phyloP scores from a whole-genome alignment of 2,888 invertebrate species.

The Ectropis crepuscularia region DNA sequence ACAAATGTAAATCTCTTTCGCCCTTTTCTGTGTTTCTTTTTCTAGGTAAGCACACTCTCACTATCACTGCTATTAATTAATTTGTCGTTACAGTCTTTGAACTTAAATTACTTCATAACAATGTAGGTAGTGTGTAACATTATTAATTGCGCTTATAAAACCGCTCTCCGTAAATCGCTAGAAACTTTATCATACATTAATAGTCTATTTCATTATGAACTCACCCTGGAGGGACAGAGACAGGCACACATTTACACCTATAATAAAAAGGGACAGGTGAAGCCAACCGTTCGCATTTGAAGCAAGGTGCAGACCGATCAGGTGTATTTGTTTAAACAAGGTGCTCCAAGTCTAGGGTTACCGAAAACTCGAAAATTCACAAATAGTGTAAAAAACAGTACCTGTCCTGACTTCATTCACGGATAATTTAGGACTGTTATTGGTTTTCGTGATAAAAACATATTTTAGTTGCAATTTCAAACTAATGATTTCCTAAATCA shows the following conservation, averaged over 20 bases:
- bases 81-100: too few relatives aligned
- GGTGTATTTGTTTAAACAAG: conserved; percentile 82
- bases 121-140: not conserved
- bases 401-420: too few relatives aligned
- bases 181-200: conserved; percentile 45
- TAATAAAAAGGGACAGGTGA: conserved; percentile 62
- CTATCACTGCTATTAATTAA: too few relatives aligned
- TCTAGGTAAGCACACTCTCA: too few relatives aligned
- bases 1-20: too few relatives aligned
- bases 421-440: too few relatives aligned
- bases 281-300: conserved; percentile 55
- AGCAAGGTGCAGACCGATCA: conserved; percentile 83
- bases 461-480: too few relatives aligned
- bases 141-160: conserved; percentile 30
- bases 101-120: not conserved
- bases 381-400: too few relatives aligned
- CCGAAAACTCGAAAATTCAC: too few relatives aligned
- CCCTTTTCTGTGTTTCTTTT: too few relatives aligned
- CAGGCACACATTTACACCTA: conserved; percentile 44
- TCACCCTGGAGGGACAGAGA: conserved; percentile 51
- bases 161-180: conserved; percentile 44
- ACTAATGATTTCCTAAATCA: too few relatives aligned
- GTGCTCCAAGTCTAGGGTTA: conserved; percentile 65
- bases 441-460: too few relatives aligned
- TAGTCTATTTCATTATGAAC: conserved; percentile 42